Conservation (phyloP, 2,797 vertebrate genomes). For the Octomys mimax region DNA sequence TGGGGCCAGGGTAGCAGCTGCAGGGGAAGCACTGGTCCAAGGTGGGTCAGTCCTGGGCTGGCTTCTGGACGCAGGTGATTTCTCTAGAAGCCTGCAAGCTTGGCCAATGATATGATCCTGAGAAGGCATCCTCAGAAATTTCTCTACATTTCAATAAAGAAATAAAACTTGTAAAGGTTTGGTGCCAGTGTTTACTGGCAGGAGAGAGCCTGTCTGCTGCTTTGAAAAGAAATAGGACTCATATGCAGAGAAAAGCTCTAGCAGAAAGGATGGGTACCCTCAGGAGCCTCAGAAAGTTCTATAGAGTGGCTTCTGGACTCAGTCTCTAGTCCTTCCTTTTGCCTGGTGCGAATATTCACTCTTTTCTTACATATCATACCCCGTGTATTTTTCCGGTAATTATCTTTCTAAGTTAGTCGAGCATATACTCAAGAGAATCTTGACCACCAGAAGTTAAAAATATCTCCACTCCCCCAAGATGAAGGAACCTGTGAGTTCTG, state of each 20-base stretch:
- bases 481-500: not conserved
- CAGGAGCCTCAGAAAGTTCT: not conserved
- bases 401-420: not conserved
- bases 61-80: not conserved
- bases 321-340: not conserved
- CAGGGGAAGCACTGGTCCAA: not conserved
- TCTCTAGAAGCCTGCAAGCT: not conserved
- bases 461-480: not conserved
- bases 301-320: not conserved
- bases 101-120: not conserved
- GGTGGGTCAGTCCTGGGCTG: not conserved
- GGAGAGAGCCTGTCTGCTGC: not conserved
- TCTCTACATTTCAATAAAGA: not conserved
- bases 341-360: not conserved
- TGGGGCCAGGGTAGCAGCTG: not conserved
- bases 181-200: not conserved
- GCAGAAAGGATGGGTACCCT: not conserved
- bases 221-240: not conserved
- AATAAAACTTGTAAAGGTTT: not conserved
- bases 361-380: not conserved
- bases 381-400: not conserved
- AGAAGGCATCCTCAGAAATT: not conserved
- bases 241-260: not conserved
- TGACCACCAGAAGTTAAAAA: slow-evolving; percentile 18
- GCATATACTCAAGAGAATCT: not conserved